phyloP scores from a whole-genome alignment of 2,888 invertebrate species.

The Allophyes oxyacanthae region DNA sequence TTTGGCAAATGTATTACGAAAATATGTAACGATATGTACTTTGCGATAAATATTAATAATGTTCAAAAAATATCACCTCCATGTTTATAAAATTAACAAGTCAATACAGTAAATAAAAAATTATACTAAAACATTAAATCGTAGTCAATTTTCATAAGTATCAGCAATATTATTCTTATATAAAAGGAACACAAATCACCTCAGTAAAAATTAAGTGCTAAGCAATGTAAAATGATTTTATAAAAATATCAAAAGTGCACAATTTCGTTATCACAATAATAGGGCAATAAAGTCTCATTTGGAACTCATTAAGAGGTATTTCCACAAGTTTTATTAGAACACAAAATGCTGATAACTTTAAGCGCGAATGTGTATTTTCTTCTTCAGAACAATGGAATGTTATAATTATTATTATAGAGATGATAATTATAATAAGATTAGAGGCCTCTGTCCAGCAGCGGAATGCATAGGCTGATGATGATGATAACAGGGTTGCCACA shows the following conservation, averaged over 20 bases:
- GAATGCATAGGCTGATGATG: too few relatives aligned
- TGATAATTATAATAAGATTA: too few relatives aligned
- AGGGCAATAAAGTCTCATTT: not conserved
- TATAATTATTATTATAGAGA: too few relatives aligned
- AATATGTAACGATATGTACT: slow-evolving; percentile 48
- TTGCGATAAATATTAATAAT: slow-evolving; percentile 10
- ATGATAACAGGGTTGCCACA: too few relatives aligned
- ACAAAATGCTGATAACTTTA: too few relatives aligned
- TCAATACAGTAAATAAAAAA: slow-evolving; percentile 9
- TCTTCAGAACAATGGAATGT: too few relatives aligned
- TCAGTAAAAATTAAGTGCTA: slow-evolving; percentile 21
- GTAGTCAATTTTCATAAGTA: slow-evolving; percentile 28
- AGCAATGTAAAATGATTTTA: slow-evolving; percentile 25
- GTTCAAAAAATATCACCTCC: slow-evolving; percentile 26
- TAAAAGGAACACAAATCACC: slow-evolving; percentile 25
- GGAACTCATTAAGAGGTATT: slow-evolving; percentile 9
- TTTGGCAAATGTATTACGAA: slow-evolving; percentile 49
- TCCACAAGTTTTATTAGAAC: not conserved
- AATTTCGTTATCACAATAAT: slow-evolving; percentile 8
- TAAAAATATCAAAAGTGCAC: slow-evolving; percentile 27
- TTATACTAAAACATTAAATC: slow-evolving; percentile 2
- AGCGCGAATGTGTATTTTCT: too few relatives aligned
- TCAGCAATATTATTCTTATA: slow-evolving; percentile 15
- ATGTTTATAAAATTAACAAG: slow-evolving; percentile 17
- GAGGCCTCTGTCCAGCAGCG: too few relatives aligned